Evolutionary conservation across 1,140 invertebrate genomes (phyloP), one percentile per base, ranked within the genome.

Genomic region (Chymomyza costata): DNA sequence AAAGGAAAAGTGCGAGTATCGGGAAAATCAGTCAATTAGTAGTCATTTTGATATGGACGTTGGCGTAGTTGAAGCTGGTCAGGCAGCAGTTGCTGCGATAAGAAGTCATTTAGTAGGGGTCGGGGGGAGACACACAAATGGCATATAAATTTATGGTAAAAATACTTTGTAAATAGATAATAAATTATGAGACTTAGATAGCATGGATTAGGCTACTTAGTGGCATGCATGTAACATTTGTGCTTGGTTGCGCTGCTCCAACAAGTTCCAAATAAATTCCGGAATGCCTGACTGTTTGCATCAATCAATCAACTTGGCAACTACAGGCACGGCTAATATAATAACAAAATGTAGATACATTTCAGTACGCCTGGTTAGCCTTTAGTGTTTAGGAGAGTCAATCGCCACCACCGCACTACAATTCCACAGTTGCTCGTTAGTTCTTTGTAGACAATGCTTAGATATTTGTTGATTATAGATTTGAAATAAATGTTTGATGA

Each of bases 1-100:
- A 17, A 52, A 50, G 25, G 51, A 32, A 48, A 6, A 15, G 19
- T 43, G 32, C 1, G 13, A n/a, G 11, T 28, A 40, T 14, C 2
- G 65, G 62, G 58, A 38, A 56, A 53, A 67, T 56, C 71, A 65
- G 73, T 78, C 71, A 78, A 78, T 78, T 78, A 78, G 71, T 49
- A 78, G 63, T 80, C 50, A 80, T 71, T 78, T 60, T 38, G 71
- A 58, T 74, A 53, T 55, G 55, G 45, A 55, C 49, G 49, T 30
- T 58, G 32, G 45, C 8, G 13, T 31, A 35, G 18, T 14, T 1
- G 16, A 16, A 15, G 28, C 30, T 35, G 41, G 30, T 37, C 8
- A 8, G 21, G 8, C 21, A 25, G 21, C 21, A 3, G 21, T 25
- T 5, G 21, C 21, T 25, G 21, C 21, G 52, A 55, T 56, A 61